Base-by-base conservation (phyloP, 2,113 vertebrate genomes). In the Labeo rohita region DNA sequence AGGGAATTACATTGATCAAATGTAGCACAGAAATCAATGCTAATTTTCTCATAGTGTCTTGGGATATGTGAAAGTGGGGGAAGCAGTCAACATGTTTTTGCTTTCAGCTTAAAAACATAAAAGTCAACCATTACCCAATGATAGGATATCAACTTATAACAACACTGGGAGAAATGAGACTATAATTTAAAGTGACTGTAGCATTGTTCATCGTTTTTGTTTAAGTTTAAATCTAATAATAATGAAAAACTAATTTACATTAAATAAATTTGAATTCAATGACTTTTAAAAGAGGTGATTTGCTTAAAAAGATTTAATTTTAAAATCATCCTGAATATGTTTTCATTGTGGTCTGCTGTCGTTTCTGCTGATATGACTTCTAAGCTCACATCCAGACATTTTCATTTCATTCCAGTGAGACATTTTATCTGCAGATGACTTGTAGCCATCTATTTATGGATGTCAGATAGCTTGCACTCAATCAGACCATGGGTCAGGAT, bases 11-110 rank as follows among this genome's bases (percentile, higher is more conserved):
- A 88, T 90, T 87, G 89, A 88, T 87, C 68, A 83, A 79, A 75
- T 28, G 52, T 47, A 54, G 77, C 15, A 68, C 61, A 68, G 49
- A 90, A 86, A 90, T 88, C 89, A 76, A 90, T 90, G 83, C 59
- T 87, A 87, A 90, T 88, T 88, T 85, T 88, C 82, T 87, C 78
- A 36, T 50, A 70, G 76, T 87, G 85, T 87, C 79, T 77, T 82
- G 50, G 28, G 78, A 87, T 59, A 80, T 52, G 65, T 86, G 79
- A 54, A 66, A 52, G 77, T 45, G 4, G 43, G 45, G 34, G 16
- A 28, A 65, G 54, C 50, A 63, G 61, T 36, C 59, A 74, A 83
- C 72, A 78, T 76, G 34, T 47, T 11, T 28, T 76, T 28, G 9
- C n/a, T 16, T 49, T 7, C 52, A 61, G 12, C n/a, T 50, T 65